These are phyloP conservation scores for Rhynchopsitta pachyrhyncha DNA, from an alignment of 2,113 vertebrate genomes.

Conservation along the genomic window DNA sequence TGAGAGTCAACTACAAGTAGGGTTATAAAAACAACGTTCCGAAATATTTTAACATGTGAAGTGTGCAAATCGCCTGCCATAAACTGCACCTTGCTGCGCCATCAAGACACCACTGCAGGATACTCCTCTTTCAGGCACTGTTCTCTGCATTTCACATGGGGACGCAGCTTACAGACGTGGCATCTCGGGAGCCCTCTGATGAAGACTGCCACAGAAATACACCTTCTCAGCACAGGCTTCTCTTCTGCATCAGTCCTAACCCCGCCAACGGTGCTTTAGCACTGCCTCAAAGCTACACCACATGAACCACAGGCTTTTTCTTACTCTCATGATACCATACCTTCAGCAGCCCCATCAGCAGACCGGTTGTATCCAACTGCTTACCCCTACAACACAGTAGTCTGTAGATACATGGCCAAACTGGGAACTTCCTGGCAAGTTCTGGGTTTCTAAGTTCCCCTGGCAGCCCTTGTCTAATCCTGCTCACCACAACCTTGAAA, in stretches of 20 bases:
- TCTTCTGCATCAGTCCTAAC: not conserved
- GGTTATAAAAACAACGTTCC: not conserved
- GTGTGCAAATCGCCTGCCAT: not conserved
- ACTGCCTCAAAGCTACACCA: not conserved
- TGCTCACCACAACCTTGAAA: not conserved
- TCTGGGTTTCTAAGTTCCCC: not conserved
- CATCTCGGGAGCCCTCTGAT: not conserved
- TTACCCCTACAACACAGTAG: not conserved
- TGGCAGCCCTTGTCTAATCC: not conserved
- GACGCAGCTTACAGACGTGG: not conserved
- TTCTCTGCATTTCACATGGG: not conserved
- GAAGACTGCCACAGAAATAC: not conserved
- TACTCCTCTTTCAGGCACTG: not conserved
- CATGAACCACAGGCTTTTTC: rapidly evolving
- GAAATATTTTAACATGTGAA: not conserved
- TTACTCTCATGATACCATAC: rapidly evolving
- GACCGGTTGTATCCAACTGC: not conserved
- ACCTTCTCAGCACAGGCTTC: rapidly evolving
- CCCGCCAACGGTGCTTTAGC: rapidly evolving
- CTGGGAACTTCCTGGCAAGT: not conserved
- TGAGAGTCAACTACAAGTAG: not conserved
- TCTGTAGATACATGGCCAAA: rapidly evolving
- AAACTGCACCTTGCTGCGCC: not conserved
- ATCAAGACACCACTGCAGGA: not conserved
- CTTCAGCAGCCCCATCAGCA: not conserved